phyloP scores from a whole-genome alignment of 2,113 vertebrate genomes.

The Odontesthes bonariensis region DNA sequence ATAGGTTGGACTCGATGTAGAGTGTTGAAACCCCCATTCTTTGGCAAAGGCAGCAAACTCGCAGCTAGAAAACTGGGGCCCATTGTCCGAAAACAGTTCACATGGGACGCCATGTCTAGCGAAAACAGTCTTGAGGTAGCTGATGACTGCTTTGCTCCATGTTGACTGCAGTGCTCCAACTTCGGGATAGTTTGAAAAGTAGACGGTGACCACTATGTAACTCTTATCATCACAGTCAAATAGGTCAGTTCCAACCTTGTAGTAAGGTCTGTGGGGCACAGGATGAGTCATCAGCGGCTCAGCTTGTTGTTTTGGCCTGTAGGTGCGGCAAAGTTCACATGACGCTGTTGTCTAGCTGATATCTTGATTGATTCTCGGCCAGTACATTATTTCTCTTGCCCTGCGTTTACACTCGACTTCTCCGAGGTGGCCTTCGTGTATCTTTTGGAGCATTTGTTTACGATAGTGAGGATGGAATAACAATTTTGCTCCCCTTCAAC shows the following conservation, averaged over 20 bases:
- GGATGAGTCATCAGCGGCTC: not conserved
- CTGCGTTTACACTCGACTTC: conserved; percentile 10
- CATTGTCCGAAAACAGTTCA: conserved; percentile 20
- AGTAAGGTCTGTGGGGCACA: conserved; percentile 5
- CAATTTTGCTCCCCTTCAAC: conserved; percentile 1
- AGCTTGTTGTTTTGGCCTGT: conserved; percentile 7
- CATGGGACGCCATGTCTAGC: not conserved
- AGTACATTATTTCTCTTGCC: not conserved
- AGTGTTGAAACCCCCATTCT: conserved; percentile 8
- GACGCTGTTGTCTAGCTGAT: conserved; percentile 7
- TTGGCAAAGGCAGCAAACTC: conserved; percentile 4
- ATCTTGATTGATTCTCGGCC: conserved; percentile 10
- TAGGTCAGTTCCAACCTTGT: conserved; percentile 10
- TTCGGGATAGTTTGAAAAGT: conserved; percentile 16
- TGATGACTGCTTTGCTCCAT: conserved; percentile 12
- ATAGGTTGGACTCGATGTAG: not conserved
- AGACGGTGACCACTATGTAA: conserved; percentile 2
- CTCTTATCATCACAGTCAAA: conserved; percentile 13
- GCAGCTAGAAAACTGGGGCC: conserved; percentile 16
- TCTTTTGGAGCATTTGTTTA: conserved; percentile 3
- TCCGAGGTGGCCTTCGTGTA: not conserved
- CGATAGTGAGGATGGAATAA: not conserved
- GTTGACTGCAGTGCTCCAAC: not conserved
- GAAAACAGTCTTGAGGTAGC: conserved; percentile 4
- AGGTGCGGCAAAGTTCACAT: not conserved